A percentile compares a stretch with the other conserved stretches of the same genome.
phyloP scores from a whole-genome alignment of 2,113 vertebrate genomes.

The Pangasianodon gigas region DNA sequence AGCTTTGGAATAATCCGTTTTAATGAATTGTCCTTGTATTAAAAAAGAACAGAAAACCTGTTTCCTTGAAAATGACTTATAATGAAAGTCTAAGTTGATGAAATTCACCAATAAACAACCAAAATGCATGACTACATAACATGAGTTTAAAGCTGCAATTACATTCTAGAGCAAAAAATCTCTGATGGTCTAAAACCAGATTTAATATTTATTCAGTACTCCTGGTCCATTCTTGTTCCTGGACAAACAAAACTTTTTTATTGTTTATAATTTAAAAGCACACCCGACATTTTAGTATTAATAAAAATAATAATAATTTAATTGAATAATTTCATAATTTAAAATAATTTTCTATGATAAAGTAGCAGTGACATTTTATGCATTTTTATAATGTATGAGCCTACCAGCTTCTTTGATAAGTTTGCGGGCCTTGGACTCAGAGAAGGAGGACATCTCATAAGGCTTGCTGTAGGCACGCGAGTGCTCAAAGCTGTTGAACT shows the following conservation, averaged over 20 bases:
- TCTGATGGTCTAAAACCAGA: not conserved
- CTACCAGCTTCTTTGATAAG: slow-evolving; percentile 85
- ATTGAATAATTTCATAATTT: not conserved
- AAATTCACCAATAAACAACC: not conserved
- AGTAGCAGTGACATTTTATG: not conserved
- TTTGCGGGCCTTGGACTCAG: slow-evolving; percentile 86
- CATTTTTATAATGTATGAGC: not conserved
- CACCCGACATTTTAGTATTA: not conserved
- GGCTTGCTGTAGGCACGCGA: slow-evolving; percentile 74
- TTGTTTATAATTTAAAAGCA: not conserved
- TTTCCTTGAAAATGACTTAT: not conserved
- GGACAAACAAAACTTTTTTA: not conserved
- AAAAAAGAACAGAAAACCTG: not conserved
- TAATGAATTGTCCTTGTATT: not conserved
- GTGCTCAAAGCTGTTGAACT: slow-evolving; percentile 83
- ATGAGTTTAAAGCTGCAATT: not conserved
- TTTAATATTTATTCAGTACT: not conserved
- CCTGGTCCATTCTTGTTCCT: not conserved
- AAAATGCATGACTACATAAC: not conserved
- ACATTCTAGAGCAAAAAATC: not conserved
- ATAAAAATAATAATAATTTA: not conserved
- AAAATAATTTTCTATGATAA: not conserved
- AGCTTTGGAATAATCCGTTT: not conserved
- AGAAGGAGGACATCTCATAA: slow-evolving; percentile 88
- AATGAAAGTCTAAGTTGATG: not conserved